phyloP scores from a whole-genome alignment of 2,113 vertebrate species.

The Crotalus helleri region DNA sequence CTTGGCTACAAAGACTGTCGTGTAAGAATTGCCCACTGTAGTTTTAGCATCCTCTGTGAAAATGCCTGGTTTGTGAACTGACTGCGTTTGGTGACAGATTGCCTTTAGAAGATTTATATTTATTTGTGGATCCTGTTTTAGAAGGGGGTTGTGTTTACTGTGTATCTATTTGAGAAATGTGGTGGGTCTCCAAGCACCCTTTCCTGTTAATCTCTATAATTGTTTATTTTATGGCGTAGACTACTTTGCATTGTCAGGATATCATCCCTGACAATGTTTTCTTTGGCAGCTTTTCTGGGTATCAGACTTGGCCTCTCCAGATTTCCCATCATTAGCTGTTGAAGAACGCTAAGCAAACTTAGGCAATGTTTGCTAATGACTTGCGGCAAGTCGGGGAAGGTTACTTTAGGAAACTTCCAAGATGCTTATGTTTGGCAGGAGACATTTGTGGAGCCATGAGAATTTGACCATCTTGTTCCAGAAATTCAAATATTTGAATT shows the following conservation, averaged over 20 bases:
- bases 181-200: conserved; percentile 39
- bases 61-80: not conserved
- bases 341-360: conserved; percentile 1
- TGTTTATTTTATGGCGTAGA: conserved; percentile 62
- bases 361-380: conserved; percentile 42
- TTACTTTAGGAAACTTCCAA: conserved; percentile 48
- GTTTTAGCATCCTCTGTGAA: not conserved
- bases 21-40: not conserved
- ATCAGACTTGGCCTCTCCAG: conserved; percentile 48
- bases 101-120: conserved; percentile 1
- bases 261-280: conserved; percentile 54
- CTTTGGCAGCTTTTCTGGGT: conserved; percentile 55
- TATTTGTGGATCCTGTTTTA: conserved; percentile 9
- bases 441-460: not conserved
- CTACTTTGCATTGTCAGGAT: conserved; percentile 63
- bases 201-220: conserved; percentile 47
- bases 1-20: not conserved
- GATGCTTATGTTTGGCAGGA: conserved; percentile 2
- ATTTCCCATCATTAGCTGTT: conserved; percentile 50
- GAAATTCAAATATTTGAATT: not conserved
- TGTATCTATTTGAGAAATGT: conserved; percentile 16
- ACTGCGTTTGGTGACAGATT: not conserved
- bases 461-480: not conserved
- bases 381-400: conserved; percentile 27
- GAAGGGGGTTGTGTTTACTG: conserved; percentile 11